phyloP scores from a whole-genome alignment of 2,888 invertebrate genomes.

The Cenopis cana region DNA sequence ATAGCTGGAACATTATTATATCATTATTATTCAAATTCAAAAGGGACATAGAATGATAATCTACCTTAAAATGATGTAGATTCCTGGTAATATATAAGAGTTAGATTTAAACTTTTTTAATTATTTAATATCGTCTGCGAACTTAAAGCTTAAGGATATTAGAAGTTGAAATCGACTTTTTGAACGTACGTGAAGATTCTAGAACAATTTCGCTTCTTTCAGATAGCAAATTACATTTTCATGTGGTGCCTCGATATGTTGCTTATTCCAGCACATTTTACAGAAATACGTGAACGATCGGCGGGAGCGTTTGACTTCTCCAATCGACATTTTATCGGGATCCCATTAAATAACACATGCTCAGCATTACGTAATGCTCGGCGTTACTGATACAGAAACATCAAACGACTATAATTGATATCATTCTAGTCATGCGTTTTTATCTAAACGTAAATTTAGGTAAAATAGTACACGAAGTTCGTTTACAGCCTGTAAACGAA shows the following conservation, averaged over 20 bases:
- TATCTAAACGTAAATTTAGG: background rate
- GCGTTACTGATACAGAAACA: background rate
- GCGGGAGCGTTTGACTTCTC: slow-evolving; percentile 24
- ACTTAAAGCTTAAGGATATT: slow-evolving; percentile 8
- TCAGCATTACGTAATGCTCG: background rate
- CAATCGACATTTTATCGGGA: slow-evolving; percentile 25
- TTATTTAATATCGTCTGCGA: slow-evolving; percentile 2
- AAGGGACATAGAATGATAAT: background rate
- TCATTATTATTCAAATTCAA: background rate
- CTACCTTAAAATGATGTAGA: background rate
- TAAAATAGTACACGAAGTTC: no score
- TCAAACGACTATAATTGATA: background rate
- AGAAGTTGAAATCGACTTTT: slow-evolving; percentile 24
- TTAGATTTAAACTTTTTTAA: background rate
- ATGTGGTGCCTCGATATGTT: slow-evolving; percentile 35
- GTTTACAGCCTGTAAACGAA: no score
- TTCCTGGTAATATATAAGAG: no score
- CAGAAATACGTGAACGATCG: slow-evolving; percentile 35
- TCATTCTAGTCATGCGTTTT: background rate
- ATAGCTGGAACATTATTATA: slow-evolving; percentile 7
- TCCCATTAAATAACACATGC: slow-evolving; percentile 14
- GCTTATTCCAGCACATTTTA: slow-evolving; percentile 41
- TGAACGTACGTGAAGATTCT: slow-evolving; percentile 29
- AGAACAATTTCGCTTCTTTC: slow-evolving; percentile 42
- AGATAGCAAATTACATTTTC: slow-evolving; percentile 42